A percentile compares a stretch with the other conserved stretches of the same genome.
phyloP scores from a whole-genome alignment of 2,113 vertebrate species.

The Monarcha castaneiventris region DNA sequence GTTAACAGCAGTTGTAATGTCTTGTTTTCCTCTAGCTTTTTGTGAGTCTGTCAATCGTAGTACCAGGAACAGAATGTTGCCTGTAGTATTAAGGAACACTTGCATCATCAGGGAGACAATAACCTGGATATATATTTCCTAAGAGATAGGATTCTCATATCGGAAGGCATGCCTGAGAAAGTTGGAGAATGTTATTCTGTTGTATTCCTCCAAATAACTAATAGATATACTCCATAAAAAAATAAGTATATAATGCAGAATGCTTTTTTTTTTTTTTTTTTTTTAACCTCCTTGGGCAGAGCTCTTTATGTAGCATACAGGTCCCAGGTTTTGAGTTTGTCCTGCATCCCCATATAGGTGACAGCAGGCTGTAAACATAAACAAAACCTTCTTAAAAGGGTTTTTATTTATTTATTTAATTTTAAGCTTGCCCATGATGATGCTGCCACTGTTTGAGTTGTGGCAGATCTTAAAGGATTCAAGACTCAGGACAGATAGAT shows the following conservation, averaged over 20 bases:
- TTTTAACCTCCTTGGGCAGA: not conserved
- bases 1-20: conserved; percentile 1
- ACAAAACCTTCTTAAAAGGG: not conserved
- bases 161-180: not conserved
- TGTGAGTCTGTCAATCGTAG: not conserved
- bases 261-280: not conserved
- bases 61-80: not conserved
- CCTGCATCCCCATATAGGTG: not conserved
- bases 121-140: not conserved
- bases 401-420: not conserved
- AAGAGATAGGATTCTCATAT: not conserved
- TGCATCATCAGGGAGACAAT: not conserved
- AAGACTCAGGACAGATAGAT: not conserved
- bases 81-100: not conserved
- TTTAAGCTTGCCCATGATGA: not conserved
- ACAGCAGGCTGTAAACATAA: not conserved
- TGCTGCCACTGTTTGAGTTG: not conserved
- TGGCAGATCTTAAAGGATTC: not conserved
- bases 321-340: not conserved
- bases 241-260: not conserved
- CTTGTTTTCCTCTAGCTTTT: not conserved
- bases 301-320: not conserved
- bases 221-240: not conserved
- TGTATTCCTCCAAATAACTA: not conserved
- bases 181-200: not conserved